These are phyloP conservation scores for Ferrisia virgata DNA, from an alignment of 2,888 invertebrate species.

Conservation along the genomic window DNA sequence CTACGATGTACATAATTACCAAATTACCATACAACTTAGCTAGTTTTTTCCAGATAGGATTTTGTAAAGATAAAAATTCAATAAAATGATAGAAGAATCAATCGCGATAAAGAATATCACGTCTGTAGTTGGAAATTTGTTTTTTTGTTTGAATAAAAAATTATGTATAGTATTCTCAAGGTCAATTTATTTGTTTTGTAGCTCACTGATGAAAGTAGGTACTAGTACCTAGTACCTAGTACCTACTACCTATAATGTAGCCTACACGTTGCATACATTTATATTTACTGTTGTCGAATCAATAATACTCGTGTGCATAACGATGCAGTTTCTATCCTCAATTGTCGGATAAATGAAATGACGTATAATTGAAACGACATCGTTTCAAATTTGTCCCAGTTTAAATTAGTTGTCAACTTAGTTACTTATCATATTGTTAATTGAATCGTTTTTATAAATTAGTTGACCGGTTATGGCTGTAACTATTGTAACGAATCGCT, in stretches of 20 bases:
- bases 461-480: background rate
- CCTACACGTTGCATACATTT: too few relatives aligned
- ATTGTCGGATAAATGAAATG: background rate
- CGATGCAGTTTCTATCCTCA: background rate
- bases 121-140: too few relatives aligned
- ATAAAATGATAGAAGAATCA: too few relatives aligned
- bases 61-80: too few relatives aligned
- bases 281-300: background rate
- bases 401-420: background rate
- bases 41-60: too few relatives aligned
- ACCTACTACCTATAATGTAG: too few relatives aligned
- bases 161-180: background rate
- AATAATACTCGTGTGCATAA: background rate
- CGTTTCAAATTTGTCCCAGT: background rate
- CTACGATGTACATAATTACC: too few relatives aligned
- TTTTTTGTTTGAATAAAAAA: background rate
- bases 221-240: background rate
- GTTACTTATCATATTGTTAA: background rate
- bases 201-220: background rate
- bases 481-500: background rate
- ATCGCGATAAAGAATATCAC: too few relatives aligned
- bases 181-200: background rate
- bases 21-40: too few relatives aligned
- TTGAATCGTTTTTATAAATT: constrained; percentile 2
- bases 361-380: background rate